These are phyloP conservation scores for Karalla daura DNA, from an alignment of 2,797 vertebrate species.

Conservation along the genomic window DNA sequence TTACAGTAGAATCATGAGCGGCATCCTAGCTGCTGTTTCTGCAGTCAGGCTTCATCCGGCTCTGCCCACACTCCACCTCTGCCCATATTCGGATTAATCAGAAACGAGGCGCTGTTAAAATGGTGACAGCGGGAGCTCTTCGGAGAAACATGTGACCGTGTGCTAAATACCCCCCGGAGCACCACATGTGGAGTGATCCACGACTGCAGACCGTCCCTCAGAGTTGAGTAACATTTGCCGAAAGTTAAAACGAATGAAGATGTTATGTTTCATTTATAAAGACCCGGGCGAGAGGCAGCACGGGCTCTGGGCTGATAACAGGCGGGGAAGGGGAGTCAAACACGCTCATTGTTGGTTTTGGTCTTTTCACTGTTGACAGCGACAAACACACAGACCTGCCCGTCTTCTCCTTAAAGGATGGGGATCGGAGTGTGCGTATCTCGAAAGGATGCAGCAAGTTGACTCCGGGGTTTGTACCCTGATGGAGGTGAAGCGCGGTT, in stretches of 20 bases:
- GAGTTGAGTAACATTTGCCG: conserved; percentile 1
- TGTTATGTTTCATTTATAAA: neutral
- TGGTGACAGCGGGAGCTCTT: no score
- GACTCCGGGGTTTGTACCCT: conserved; percentile 1
- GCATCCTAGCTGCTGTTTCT: no score
- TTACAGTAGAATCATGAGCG: no score
- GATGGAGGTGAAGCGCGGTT: neutral
- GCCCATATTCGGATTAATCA: no score
- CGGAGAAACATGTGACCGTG: no score
- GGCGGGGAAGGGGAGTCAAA: neutral
- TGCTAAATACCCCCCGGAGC: neutral
- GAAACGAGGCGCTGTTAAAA: no score
- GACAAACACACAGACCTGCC: neutral
- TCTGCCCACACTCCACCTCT: no score
- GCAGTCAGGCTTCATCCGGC: no score
- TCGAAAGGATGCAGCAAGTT: neutral
- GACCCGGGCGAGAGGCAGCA: neutral
- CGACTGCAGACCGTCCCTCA: neutral
- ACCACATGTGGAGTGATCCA: neutral
- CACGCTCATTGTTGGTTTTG: neutral
- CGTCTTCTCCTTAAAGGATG: neutral
- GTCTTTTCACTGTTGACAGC: conserved; percentile 3
- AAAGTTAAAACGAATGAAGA: neutral
- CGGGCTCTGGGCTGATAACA: neutral
- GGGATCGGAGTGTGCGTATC: neutral